Evolutionary conservation across 1,140 invertebrate genomes (phyloP).

Genomic region (Halesus radiatus): DNA sequence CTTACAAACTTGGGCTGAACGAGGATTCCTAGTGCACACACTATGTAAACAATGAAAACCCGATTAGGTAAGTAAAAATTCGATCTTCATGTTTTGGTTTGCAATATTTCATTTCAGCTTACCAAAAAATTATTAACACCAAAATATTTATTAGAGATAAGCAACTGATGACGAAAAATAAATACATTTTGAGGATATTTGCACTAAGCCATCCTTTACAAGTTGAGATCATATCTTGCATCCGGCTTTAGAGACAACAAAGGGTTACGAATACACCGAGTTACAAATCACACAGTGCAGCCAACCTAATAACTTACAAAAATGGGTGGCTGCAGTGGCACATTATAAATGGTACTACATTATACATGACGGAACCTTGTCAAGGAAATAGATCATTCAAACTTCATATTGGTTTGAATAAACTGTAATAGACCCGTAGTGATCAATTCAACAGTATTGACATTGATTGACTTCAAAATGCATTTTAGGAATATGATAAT

Average conservation of each 20-base stretch:
- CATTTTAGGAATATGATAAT: neutral
- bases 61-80: no score
- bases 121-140: no score
- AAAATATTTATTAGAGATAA: no score
- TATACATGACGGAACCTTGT: conserved; percentile 8
- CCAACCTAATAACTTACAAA: neutral
- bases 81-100: no score
- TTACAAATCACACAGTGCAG: neutral
- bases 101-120: no score
- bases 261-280: conserved; percentile 13
- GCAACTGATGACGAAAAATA: neutral
- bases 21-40: no score
- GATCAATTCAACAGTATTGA: neutral
- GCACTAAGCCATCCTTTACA: conserved; percentile 2
- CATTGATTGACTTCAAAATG: conserved; percentile 6
- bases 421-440: neutral
- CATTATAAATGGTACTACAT: neutral
- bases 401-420: neutral
- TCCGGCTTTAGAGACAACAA: conserved; percentile 24
- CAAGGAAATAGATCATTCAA: conserved; percentile 1
- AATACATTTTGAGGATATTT: neutral
- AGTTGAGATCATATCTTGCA: conserved; percentile 19
- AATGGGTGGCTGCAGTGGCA: neutral
- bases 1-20: no score
- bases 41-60: no score